A percentile compares a stretch with the other conserved stretches of the same genome.
Conservation (phyloP, 1,140 invertebrate species). For the Helicoverpa zea region DNA sequence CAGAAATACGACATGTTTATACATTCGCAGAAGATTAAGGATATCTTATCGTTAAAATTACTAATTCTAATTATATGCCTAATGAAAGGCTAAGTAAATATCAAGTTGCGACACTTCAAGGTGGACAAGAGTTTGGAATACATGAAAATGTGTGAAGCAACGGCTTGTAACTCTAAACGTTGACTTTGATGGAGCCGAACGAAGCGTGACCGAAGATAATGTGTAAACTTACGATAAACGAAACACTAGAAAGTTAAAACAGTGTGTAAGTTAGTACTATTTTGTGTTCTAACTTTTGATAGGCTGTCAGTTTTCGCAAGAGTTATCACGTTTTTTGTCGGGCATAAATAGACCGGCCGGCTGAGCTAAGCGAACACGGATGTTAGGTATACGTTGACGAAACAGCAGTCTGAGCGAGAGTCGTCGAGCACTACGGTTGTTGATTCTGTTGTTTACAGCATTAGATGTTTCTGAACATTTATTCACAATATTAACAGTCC, state of each 20-base stretch:
- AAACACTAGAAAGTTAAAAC: conserved; percentile 55
- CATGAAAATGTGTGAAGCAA: conserved; percentile 49
- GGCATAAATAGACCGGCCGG: conserved; percentile 36
- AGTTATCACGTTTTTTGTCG: conserved; percentile 18
- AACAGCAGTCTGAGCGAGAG: conserved; percentile 29
- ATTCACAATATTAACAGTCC: conserved; percentile 38
- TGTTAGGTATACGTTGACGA: background rate
- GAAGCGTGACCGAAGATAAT: conserved; percentile 68
- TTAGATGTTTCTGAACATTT: conserved; percentile 1
- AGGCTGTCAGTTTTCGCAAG: conserved; percentile 43
- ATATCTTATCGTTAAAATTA: conserved; percentile 3
- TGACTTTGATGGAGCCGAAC: conserved; percentile 66
- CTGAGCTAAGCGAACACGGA: conserved; percentile 12
- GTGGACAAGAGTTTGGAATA: conserved; percentile 46
- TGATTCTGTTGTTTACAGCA: conserved; percentile 13
- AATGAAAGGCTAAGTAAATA: conserved; percentile 51
- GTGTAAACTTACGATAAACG: conserved; percentile 62
- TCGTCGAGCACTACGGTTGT: background rate
- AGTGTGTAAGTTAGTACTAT: background rate
- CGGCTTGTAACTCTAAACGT: conserved; percentile 36
- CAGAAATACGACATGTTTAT: conserved; percentile 6
- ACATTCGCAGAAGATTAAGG: background rate
- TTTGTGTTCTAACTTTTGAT: conserved; percentile 33
- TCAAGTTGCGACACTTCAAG: conserved; percentile 46
- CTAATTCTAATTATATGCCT: conserved; percentile 12